phyloP scores from a whole-genome alignment of 2,888 invertebrate genomes.

The Diloba caeruleocephala region DNA sequence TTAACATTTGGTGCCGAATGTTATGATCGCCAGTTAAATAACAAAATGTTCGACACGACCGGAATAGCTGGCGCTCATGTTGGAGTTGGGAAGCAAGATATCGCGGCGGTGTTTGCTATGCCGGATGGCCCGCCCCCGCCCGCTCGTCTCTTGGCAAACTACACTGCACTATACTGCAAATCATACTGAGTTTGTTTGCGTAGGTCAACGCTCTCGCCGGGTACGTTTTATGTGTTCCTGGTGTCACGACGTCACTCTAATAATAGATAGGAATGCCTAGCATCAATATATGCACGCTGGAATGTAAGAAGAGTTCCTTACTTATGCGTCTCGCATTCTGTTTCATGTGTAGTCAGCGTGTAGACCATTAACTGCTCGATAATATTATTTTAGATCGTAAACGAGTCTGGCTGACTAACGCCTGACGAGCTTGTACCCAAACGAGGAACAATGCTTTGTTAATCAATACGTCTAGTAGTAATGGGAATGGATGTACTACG shows the following conservation, averaged over 20 bases:
- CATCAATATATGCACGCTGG: slow-evolving; percentile 78
- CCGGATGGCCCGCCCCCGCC: slow-evolving; percentile 80
- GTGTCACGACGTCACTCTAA: slow-evolving; percentile 86
- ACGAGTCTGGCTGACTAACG: slow-evolving; percentile 60
- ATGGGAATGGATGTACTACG: slow-evolving; percentile 62
- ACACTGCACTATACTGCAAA: slow-evolving; percentile 84
- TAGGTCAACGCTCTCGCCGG: slow-evolving; percentile 84
- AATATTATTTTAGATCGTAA: slow-evolving; percentile 65
- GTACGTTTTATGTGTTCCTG: slow-evolving; percentile 87
- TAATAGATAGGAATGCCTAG: slow-evolving; percentile 87
- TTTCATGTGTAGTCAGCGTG: slow-evolving; percentile 63
- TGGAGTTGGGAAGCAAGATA: slow-evolving; percentile 76
- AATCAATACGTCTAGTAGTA: slow-evolving; percentile 62
- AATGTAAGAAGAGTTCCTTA: slow-evolving; percentile 72
- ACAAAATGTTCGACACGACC: slow-evolving; percentile 58
- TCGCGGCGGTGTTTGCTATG: slow-evolving; percentile 73
- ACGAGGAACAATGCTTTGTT: slow-evolving; percentile 66
- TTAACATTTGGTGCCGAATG: slow-evolving; percentile 59
- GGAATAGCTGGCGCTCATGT: slow-evolving; percentile 65
- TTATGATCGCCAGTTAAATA: slow-evolving; percentile 63
- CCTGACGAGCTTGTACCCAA: slow-evolving; percentile 63
- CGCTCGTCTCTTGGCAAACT: slow-evolving; percentile 85
- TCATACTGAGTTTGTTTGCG: slow-evolving; percentile 86
- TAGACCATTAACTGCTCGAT: slow-evolving; percentile 64
- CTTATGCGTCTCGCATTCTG: slow-evolving; percentile 70